A percentile compares a stretch with the other conserved stretches of the same genome.
Evolutionary conservation across 2,113 vertebrate species (phyloP).

Genomic region (Bubalus kerabau): DNA sequence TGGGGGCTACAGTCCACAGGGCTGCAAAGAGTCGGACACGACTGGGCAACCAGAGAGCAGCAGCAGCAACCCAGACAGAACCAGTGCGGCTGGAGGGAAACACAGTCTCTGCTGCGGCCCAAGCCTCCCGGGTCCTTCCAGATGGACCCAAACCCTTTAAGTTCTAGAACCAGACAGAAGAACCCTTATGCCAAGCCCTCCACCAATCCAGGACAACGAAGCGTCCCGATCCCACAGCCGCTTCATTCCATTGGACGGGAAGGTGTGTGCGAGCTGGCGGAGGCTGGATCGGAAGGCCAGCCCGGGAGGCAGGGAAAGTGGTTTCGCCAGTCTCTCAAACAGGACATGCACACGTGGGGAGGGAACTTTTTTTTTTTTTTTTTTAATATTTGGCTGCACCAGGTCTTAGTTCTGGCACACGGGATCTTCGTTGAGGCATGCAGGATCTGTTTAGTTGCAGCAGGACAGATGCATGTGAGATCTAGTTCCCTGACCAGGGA

Average conservation of each 20-base stretch:
- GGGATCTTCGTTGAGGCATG: background rate
- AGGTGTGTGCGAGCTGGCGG: accelerated
- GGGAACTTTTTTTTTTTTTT: too few relatives aligned
- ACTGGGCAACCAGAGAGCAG: background rate
- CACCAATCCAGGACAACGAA: background rate
- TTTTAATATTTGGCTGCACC: background rate
- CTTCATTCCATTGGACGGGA: accelerated
- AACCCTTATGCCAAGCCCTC: background rate
- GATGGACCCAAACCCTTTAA: background rate
- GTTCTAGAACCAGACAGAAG: background rate
- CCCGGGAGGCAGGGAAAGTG: background rate
- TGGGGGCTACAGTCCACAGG: background rate
- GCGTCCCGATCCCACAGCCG: accelerated
- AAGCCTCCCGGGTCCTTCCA: background rate
- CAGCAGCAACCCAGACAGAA: background rate
- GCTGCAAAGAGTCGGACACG: accelerated
- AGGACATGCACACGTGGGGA: background rate
- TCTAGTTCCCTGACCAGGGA: background rate
- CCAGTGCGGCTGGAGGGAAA: background rate
- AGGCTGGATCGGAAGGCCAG: background rate
- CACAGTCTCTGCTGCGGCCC: background rate
- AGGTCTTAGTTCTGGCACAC: background rate
- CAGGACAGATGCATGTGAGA: background rate
- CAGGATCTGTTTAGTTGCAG: background rate
- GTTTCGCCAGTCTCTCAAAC: background rate